Evolutionary conservation across 2,888 invertebrate species (phyloP).

Genomic region (Diogma glabrata): DNA sequence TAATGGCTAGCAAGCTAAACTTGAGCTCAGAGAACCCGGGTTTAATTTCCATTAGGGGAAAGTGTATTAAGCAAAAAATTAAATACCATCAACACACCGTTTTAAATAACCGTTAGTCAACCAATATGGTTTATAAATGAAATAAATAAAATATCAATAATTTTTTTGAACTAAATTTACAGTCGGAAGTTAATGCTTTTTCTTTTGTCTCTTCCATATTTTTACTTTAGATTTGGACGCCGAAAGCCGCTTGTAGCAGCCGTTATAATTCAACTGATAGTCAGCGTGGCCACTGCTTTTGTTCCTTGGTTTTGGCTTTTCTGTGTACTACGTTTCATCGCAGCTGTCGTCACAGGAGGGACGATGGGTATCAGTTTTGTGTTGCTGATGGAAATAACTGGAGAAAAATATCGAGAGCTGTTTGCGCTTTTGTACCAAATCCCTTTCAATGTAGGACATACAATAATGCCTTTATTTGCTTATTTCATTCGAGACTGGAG

Average conservation of each 20-base stretch:
- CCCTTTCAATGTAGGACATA: constrained; percentile 58
- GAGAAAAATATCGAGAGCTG: constrained; percentile 41
- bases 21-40: no score
- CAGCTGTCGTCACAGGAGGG: constrained; percentile 68
- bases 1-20: no score
- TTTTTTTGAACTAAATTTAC: constrained; percentile 41
- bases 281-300: constrained; percentile 58
- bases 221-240: constrained; percentile 67
- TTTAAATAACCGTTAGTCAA: no score
- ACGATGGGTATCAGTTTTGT: constrained; percentile 72
- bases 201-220: no score
- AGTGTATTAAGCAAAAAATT: no score
- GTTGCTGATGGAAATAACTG: constrained; percentile 55
- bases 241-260: constrained; percentile 60
- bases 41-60: no score
- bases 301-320: constrained; percentile 54
- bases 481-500: constrained; percentile 57
- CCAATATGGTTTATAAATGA: neutral
- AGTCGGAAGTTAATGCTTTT: no score
- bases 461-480: constrained; percentile 48
- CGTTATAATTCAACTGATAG: constrained; percentile 57
- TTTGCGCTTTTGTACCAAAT: constrained; percentile 51
- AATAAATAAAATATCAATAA: neutral
- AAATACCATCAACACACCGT: no score
- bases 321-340: constrained; percentile 54